phyloP scores from a whole-genome alignment of 2,797 vertebrate genomes.

The Premnoplex brunnescens region DNA sequence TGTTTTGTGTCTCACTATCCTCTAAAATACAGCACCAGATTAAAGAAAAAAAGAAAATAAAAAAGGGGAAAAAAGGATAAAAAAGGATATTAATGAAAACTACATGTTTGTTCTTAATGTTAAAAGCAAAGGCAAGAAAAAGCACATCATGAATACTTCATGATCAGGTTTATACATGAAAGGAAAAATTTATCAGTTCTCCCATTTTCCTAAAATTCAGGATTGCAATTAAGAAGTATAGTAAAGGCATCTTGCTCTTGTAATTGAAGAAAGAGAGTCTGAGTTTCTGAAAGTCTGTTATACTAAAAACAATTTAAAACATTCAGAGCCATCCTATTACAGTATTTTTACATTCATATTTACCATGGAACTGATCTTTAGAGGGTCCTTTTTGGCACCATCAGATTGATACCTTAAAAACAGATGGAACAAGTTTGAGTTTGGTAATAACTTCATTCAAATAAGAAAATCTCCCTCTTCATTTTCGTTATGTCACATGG shows the following conservation, averaged over 20 bases:
- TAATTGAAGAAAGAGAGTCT: background rate
- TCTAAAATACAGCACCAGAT: background rate
- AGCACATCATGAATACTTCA: background rate
- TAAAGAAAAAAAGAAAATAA: background rate
- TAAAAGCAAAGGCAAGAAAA: background rate
- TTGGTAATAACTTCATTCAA: background rate
- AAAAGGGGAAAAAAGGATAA: background rate
- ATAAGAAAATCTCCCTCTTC: background rate
- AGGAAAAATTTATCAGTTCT: background rate
- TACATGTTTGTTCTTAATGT: background rate
- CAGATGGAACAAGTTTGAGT: conserved; percentile 5
- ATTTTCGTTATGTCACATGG: background rate
- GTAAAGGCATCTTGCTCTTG: background rate
- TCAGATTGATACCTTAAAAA: conserved; percentile 89
- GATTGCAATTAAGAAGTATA: background rate
- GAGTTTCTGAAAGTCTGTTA: background rate
- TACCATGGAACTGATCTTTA: conserved; percentile 98
- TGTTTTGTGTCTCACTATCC: background rate
- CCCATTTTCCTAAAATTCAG: background rate
- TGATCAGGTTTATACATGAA: background rate
- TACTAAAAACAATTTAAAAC: background rate
- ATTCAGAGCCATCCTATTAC: background rate
- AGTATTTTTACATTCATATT: conserved; percentile 17
- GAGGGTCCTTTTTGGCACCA: conserved; percentile 95
- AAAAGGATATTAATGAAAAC: background rate